Evolutionary conservation across 2,888 invertebrate species (phyloP), one percentile per base, ranked within the genome.

Genomic region (Crepidodera aurea): DNA sequence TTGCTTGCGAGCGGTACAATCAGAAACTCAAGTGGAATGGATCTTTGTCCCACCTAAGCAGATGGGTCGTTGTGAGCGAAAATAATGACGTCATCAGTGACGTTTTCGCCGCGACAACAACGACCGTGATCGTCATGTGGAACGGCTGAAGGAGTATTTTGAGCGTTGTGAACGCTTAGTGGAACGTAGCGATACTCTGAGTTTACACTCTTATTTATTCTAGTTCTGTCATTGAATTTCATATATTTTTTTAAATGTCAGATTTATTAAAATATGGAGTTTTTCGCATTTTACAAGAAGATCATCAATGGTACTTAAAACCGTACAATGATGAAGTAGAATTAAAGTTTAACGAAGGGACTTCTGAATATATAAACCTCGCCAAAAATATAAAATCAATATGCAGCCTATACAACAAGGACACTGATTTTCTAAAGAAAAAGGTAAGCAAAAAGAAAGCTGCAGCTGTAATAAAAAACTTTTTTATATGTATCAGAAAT

Each of bases 221-320:
- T n/a, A n/a, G n/a, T n/a, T n/a, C n/a, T n/a, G n/a, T n/a, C n/a
- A n/a, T n/a, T n/a, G n/a, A n/a, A n/a, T n/a, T n/a, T n/a, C n/a
- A n/a, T n/a, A n/a, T 22, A 34, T 34, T 34, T 34, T 13, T 13
- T 29, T 18, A 60, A 54, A 63, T 66, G 62, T 66, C 60, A 61
- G 29, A 50, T 34, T 16, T 55, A 51, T 48, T 39, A 64, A 55
- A 68, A 44, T 46, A 66, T 27, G 55, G 64, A 19, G 51, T 71
- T 57, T 73, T 73, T 42, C 60, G 67, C 22, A 64, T 72, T 16
- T 59, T 72, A 58, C 53, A 68, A 10, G 64, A 66, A 37, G 68
- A 73, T 42, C 73, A 73, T 39, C 64, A 65, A 46, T 60, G 48
- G 22, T 73, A 66, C 40, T 57, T 73, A 39, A 32, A 60, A 32